phyloP scores from a whole-genome alignment of 2,797 vertebrate genomes.

The Chromobotia macracanthus region DNA sequence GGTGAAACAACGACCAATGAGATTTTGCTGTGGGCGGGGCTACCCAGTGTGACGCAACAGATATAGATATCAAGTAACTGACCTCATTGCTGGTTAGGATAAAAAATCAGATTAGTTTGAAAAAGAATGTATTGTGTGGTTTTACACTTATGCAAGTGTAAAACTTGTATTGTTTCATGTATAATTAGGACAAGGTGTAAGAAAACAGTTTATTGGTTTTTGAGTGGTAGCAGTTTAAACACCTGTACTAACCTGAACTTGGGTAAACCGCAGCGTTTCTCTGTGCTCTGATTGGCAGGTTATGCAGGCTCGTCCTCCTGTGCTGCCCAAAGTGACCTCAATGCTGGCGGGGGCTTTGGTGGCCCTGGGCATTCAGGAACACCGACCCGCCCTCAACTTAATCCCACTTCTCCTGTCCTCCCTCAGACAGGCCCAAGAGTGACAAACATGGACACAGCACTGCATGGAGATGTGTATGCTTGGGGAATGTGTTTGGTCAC shows the following conservation, averaged over 20 bases:
- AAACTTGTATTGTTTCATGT: too few species aligned
- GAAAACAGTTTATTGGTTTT: too few species aligned
- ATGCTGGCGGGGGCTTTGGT: slow-evolving; percentile 81
- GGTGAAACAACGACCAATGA: too few species aligned
- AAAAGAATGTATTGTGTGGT: too few species aligned
- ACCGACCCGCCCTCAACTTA: slow-evolving; percentile 80
- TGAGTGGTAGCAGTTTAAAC: too few species aligned
- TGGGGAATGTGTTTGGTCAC: neutral
- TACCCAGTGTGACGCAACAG: too few species aligned
- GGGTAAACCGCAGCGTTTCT: neutral
- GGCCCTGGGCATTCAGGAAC: slow-evolving; percentile 81
- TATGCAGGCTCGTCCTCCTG: slow-evolving; percentile 83
- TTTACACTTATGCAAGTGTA: too few species aligned
- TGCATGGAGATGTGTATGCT: neutral
- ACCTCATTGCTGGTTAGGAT: too few species aligned
- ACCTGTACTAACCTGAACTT: neutral
- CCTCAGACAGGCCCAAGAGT: slow-evolving; percentile 64
- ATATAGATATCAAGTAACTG: too few species aligned
- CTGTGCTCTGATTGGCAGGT: slow-evolving; percentile 70
- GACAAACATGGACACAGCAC: neutral
- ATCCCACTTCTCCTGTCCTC: slow-evolving; percentile 76
- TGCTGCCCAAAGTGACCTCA: slow-evolving; percentile 76
- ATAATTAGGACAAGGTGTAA: too few species aligned
- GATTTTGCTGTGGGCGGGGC: too few species aligned
- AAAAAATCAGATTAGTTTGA: too few species aligned